Percentiles rank a stretch among this genome's conserved stretches.
These are phyloP conservation scores for Stenodera caucasica DNA, from an alignment of 2,888 invertebrate species.

Conservation along the genomic window DNA sequence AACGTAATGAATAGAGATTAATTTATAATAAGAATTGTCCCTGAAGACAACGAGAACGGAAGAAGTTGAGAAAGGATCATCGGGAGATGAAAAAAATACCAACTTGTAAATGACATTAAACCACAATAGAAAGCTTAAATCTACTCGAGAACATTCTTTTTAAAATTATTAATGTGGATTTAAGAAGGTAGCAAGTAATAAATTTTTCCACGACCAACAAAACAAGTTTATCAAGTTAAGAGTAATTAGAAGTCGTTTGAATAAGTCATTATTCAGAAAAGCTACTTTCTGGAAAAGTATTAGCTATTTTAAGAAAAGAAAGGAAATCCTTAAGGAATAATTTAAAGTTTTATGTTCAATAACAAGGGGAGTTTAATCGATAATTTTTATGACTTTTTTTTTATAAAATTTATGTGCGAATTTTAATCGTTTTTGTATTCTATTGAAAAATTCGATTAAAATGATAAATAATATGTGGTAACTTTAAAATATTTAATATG, in stretches of 20 bases:
- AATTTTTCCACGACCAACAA: background rate
- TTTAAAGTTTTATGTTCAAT: background rate
- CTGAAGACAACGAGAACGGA: too few relatives aligned
- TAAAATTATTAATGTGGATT: too few relatives aligned
- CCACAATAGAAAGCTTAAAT: too few relatives aligned
- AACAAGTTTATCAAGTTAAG: background rate
- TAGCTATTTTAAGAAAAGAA: background rate
- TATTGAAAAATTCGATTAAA: background rate
- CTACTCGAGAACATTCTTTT: too few relatives aligned
- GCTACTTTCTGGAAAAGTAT: background rate
- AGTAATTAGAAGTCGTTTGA: background rate
- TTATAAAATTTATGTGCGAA: too few relatives aligned
- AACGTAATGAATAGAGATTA: too few relatives aligned
- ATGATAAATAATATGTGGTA: background rate
- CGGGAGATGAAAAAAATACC: too few relatives aligned
- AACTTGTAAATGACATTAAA: too few relatives aligned
- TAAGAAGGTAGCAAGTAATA: background rate
- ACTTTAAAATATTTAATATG: background rate
- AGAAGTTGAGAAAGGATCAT: too few relatives aligned
- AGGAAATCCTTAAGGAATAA: background rate
- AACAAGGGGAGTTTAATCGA: background rate
- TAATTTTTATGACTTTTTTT: background rate
- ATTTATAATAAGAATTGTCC: too few relatives aligned
- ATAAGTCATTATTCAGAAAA: background rate
- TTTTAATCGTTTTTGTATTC: too few relatives aligned